phyloP scores from a whole-genome alignment of 2,888 invertebrate species.

The Stictocephala bisonia region DNA sequence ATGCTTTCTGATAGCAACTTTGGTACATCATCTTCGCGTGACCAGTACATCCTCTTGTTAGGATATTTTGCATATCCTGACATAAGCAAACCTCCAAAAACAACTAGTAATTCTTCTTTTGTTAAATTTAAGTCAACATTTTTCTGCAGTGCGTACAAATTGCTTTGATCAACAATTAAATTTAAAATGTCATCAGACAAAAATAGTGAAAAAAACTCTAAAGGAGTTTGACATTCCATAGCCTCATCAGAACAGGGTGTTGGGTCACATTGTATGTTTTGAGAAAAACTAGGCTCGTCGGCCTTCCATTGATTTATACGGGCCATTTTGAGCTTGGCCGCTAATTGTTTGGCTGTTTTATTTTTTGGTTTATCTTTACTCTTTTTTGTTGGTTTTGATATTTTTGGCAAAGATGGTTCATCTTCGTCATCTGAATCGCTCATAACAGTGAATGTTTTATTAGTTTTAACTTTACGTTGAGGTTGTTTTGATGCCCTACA shows the following conservation, averaged over 20 bases:
- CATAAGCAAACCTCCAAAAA: constrained; percentile 40
- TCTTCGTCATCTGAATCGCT: not conserved
- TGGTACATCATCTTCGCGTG: constrained; percentile 34
- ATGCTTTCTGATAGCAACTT: constrained; percentile 32
- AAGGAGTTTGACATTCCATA: constrained; percentile 38
- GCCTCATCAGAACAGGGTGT: constrained; percentile 35
- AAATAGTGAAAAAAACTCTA: constrained; percentile 29
- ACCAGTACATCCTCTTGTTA: constrained; percentile 38
- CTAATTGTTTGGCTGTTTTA: constrained; percentile 16
- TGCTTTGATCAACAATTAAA: constrained; percentile 35
- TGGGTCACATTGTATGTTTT: constrained; percentile 9
- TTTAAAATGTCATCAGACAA: too few relatives aligned
- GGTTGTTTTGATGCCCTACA: too few relatives aligned
- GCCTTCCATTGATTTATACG: constrained; percentile 32
- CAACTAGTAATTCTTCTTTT: constrained; percentile 21
- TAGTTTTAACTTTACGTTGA: not conserved
- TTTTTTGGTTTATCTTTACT: not conserved
- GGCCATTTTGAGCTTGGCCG: constrained; percentile 14
- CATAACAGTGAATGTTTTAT: not conserved
- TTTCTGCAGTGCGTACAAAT: constrained; percentile 38
- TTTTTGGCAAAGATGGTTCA: constrained; percentile 2
- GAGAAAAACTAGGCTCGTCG: constrained; percentile 5
- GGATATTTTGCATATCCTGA: constrained; percentile 44
- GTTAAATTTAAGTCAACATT: constrained; percentile 43
- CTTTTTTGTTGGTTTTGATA: not conserved